These are phyloP conservation scores for Megastigmus dorsalis DNA, from an alignment of 2,888 invertebrate genomes.

Conservation along the genomic window DNA sequence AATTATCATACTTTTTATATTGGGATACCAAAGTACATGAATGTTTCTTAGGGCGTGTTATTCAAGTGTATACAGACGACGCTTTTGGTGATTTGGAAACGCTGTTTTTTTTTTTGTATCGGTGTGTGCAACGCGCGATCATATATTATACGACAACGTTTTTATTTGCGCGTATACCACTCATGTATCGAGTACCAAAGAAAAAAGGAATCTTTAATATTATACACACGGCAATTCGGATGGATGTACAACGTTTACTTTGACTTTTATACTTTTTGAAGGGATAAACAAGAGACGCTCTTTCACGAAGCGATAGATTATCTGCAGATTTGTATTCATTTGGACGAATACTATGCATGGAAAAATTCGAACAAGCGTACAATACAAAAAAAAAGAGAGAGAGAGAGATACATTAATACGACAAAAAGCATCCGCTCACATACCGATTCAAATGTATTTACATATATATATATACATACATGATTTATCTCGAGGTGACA, in stretches of 20 bases:
- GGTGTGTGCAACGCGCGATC: constrained; percentile 1
- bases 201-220: neutral
- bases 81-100: constrained; percentile 2
- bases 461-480: no score
- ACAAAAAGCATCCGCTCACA: neutral
- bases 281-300: no score
- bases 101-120: constrained; percentile 20
- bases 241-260: neutral
- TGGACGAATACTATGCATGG: no score
- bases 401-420: neutral
- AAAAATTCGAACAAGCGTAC: neutral
- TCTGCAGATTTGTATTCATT: no score
- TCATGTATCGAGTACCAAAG: no score
- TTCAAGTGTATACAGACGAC: constrained; percentile 20
- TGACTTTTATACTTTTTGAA: no score
- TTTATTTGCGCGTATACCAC: no score
- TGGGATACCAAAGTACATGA: neutral
- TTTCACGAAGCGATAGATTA: no score
- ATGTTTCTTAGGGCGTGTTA: constrained; percentile 4
- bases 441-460: no score
- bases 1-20: constrained; percentile 29
- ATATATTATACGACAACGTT: neutral
- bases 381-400: constrained; percentile 14
- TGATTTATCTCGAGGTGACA: constrained; percentile 8
- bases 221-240: neutral